Conservation (phyloP, 1,140 invertebrate species). For the Dinothrombium tinctorium region DNA sequence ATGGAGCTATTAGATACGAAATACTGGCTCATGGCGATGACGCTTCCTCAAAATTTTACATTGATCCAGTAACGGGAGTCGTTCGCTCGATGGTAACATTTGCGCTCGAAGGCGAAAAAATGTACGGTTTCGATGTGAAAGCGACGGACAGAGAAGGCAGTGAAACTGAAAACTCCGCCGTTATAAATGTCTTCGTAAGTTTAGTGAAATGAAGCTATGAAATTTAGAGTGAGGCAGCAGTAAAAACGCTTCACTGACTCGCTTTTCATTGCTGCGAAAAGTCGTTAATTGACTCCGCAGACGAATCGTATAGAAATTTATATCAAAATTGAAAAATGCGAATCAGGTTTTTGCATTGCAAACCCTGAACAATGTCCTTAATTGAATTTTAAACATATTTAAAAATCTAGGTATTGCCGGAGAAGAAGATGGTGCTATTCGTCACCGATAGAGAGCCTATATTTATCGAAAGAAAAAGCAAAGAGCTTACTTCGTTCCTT, state of each 20-base stretch:
- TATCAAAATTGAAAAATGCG: no score
- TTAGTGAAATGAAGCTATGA: no score
- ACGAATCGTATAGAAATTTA: no score
- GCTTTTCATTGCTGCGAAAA: no score
- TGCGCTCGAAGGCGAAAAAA: constrained; percentile 35
- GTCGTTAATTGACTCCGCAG: no score
- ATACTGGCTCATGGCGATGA: constrained; percentile 34
- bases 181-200: constrained; percentile 58
- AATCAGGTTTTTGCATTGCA: no score
- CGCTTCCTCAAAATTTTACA: constrained; percentile 39
- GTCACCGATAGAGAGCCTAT: constrained; percentile 44
- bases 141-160: constrained; percentile 49
- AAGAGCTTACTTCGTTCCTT: constrained; percentile 38
- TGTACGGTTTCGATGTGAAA: constrained; percentile 66
- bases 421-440: constrained; percentile 48
- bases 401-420: constrained; percentile 53
- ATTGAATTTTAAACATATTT: no score
- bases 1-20: constrained; percentile 51
- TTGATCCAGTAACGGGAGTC: constrained; percentile 43
- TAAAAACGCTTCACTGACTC: no score
- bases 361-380: no score
- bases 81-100: constrained; percentile 42
- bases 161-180: constrained; percentile 47
- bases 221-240: no score
- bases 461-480: constrained; percentile 39